These are phyloP conservation scores for Syngnathoides biaculeatus DNA, from an alignment of 2,113 vertebrate species.

Conservation along the genomic window DNA sequence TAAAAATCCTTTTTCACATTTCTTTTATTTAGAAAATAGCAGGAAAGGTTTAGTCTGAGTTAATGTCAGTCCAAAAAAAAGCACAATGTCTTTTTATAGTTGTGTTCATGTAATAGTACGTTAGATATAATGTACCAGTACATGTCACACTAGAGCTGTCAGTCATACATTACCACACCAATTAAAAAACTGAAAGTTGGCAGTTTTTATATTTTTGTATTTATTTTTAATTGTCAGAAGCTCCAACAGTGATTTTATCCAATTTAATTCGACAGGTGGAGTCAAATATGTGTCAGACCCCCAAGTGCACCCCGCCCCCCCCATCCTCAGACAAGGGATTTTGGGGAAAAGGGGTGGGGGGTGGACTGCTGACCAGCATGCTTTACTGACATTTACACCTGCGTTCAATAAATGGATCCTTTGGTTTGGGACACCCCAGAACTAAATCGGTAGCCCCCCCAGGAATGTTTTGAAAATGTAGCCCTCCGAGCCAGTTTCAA, in stretches of 20 bases:
- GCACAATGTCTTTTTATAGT: too few relatives aligned
- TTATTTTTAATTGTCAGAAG: too few relatives aligned
- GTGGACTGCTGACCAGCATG: background rate
- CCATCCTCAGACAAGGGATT: background rate
- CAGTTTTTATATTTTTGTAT: background rate
- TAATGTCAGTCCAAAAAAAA: too few relatives aligned
- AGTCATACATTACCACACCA: too few relatives aligned
- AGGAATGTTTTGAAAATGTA: background rate
- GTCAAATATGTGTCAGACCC: conserved; percentile 10
- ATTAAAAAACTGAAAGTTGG: too few relatives aligned
- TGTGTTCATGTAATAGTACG: too few relatives aligned
- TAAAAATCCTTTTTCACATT: too few relatives aligned
- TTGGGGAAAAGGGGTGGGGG: background rate
- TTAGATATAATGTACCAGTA: too few relatives aligned
- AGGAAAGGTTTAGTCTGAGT: too few relatives aligned
- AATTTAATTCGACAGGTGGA: conserved; percentile 38
- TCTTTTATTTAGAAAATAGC: too few relatives aligned
- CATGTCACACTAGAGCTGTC: too few relatives aligned
- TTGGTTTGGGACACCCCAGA: background rate
- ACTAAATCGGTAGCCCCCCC: background rate
- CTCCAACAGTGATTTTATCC: background rate
- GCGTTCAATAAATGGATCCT: background rate
- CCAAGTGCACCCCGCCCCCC: background rate
- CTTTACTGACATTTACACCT: background rate
- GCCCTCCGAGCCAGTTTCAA: background rate